Percentiles rank a stretch among this genome's conserved stretches.
Conservation (phyloP, 2,797 vertebrate genomes). For the Helostoma temminkii region DNA sequence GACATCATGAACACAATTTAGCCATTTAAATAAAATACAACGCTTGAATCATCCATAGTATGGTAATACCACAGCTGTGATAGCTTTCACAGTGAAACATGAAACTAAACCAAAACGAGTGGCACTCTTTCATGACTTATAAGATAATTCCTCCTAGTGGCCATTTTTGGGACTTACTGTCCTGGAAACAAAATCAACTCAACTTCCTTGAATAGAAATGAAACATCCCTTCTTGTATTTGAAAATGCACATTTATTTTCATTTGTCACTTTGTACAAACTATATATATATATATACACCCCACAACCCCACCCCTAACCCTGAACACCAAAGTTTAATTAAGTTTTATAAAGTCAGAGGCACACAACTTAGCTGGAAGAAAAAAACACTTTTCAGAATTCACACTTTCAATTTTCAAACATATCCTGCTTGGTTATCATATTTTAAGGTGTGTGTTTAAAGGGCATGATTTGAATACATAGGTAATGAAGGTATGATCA, state of each 20-base stretch:
- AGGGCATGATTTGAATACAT: slow-evolving; percentile 4
- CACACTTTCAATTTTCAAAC: slow-evolving; percentile 43
- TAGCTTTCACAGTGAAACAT: slow-evolving; percentile 21
- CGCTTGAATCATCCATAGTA: slow-evolving; percentile 8
- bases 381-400: too few species aligned
- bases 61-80: slow-evolving; percentile 16
- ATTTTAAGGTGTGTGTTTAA: slow-evolving; percentile 1
- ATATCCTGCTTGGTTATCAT: slow-evolving; percentile 19
- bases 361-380: slow-evolving; percentile 33
- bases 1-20: slow-evolving; percentile 11
- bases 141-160: slow-evolving; percentile 63
- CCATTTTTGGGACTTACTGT: slow-evolving; percentile 21
- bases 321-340: slow-evolving; percentile 59
- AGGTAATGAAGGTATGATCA: slow-evolving; percentile 11
- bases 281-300: slow-evolving; percentile 58
- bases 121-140: slow-evolving; percentile 11
- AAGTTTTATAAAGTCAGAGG: slow-evolving; percentile 61
- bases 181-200: not conserved
- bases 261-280: slow-evolving; percentile 59
- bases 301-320: slow-evolving; percentile 62
- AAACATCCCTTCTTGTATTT: slow-evolving; percentile 33
- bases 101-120: slow-evolving; percentile 7
- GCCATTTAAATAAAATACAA: slow-evolving; percentile 27
- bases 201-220: slow-evolving; percentile 13
- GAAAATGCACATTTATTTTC: slow-evolving; percentile 74